Evolutionary conservation across 2,113 vertebrate species (phyloP).

Genomic region (Hiodon tergisus): DNA sequence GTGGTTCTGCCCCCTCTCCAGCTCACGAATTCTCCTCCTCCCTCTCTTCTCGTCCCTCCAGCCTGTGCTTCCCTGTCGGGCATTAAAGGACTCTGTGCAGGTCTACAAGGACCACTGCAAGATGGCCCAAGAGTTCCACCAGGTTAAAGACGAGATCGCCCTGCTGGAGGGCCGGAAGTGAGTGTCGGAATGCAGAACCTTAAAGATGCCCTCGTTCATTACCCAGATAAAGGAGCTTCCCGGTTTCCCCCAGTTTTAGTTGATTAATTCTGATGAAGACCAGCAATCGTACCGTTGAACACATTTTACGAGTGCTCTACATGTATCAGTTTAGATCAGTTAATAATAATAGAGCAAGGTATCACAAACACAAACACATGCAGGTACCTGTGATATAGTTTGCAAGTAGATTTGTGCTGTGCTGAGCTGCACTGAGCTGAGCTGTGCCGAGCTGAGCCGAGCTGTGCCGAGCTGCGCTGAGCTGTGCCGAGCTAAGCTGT

Average conservation of each 20-base stretch:
- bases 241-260: background rate
- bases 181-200: conserved; percentile 44
- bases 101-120: conserved; percentile 93
- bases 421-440: background rate
- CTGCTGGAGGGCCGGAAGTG: conserved; percentile 90
- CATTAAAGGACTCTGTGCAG: conserved; percentile 85
- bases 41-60: conserved; percentile 44
- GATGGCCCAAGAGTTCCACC: conserved; percentile 90
- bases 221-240: background rate
- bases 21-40: background rate
- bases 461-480: background rate
- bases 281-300: background rate
- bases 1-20: background rate
- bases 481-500: background rate
- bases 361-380: background rate
- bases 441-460: background rate
- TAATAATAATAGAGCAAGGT: too few relatives aligned
- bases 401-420: background rate
- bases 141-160: conserved; percentile 88
- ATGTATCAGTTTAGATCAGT: too few relatives aligned
- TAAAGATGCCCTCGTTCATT: background rate
- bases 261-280: background rate
- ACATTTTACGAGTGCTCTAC: too few relatives aligned
- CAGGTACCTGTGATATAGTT: too few relatives aligned
- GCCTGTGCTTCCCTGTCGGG: conserved; percentile 85